These are phyloP conservation scores for Cygnus olor DNA, from an alignment of 2,797 vertebrate species.

Conservation along the genomic window DNA sequence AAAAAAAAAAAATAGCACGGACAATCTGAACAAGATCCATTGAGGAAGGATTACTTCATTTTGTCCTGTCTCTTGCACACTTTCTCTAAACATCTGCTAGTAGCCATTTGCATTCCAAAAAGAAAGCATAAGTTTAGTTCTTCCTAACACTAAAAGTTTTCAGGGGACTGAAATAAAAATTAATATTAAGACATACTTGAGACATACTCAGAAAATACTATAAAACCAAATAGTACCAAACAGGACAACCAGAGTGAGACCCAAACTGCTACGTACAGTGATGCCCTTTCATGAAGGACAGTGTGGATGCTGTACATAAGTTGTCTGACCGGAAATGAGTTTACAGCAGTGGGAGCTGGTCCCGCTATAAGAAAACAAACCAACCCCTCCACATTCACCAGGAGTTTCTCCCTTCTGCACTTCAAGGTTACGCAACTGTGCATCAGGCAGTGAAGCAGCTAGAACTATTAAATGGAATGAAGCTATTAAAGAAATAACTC, in stretches of 20 bases:
- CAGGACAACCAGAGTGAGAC: neutral
- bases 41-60: neutral
- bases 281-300: too few relatives aligned
- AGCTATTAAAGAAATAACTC: neutral
- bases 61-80: neutral
- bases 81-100: neutral
- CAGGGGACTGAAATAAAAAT: neutral
- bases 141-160: neutral
- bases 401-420: neutral
- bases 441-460: neutral
- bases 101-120: neutral
- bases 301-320: neutral
- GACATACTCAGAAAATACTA: neutral
- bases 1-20: neutral
- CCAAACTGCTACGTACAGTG: neutral
- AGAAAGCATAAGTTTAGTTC: neutral
- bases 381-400: neutral
- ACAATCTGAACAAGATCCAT: neutral
- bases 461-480: neutral
- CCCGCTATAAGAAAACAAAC: neutral
- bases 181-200: neutral
- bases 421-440: neutral
- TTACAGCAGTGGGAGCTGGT: neutral
- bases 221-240: neutral
- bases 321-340: neutral